Percentiles rank a stretch among this genome's conserved stretches.
These are phyloP conservation scores for Eupithecia vulgata DNA, from an alignment of 2,888 invertebrate genomes.

Conservation along the genomic window DNA sequence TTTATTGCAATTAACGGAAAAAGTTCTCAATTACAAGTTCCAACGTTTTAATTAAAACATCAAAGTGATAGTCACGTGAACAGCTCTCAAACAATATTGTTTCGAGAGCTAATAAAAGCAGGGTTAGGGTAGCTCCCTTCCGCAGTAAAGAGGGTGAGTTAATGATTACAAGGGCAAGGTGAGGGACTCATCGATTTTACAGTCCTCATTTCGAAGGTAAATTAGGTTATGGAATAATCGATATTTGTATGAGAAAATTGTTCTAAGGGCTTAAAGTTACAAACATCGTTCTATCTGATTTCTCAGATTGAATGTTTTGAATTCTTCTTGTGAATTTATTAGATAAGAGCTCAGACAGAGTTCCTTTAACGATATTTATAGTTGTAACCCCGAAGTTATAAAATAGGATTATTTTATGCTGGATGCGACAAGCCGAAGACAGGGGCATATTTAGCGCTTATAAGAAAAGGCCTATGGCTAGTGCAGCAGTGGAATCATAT, in stretches of 20 bases:
- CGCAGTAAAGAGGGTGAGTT: not conserved
- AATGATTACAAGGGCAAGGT: not conserved
- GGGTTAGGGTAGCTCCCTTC: conserved; percentile 1
- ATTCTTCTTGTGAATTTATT: too few species aligned
- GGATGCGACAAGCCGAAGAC: too few species aligned
- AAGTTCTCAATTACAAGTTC: not conserved
- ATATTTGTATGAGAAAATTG: not conserved
- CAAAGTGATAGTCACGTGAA: not conserved
- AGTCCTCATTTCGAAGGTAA: not conserved
- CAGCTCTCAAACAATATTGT: not conserved
- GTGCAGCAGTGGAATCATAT: too few species aligned
- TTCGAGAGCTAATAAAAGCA: not conserved
- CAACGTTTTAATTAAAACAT: not conserved
- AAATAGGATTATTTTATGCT: too few species aligned
- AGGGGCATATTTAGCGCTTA: too few species aligned
- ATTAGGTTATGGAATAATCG: not conserved
- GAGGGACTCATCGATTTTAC: not conserved
- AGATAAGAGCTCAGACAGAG: too few species aligned
- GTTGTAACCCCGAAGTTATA: too few species aligned
- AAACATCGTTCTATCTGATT: too few species aligned
- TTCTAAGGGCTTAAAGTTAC: too few species aligned
- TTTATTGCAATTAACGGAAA: not conserved
- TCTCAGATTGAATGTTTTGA: too few species aligned
- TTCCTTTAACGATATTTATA: too few species aligned
- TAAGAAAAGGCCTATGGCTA: too few species aligned